Evolutionary conservation across 2,888 invertebrate species (phyloP).

Genomic region (Phyllotreta striolata): DNA sequence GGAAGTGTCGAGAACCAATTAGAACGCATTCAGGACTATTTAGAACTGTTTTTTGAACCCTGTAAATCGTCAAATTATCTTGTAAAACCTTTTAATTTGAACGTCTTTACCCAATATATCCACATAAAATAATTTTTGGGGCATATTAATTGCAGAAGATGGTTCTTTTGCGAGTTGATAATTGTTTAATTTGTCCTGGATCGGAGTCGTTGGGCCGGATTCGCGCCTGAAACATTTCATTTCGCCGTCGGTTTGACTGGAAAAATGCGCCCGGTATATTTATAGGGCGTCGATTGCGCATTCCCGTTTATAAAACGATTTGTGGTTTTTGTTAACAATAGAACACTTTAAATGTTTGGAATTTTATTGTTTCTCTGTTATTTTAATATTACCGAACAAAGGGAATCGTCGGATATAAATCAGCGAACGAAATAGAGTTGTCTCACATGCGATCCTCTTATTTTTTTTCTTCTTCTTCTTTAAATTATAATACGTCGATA

Average conservation of each 20-base stretch:
- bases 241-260: conserved; percentile 36
- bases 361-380: conserved; percentile 57
- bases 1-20: too few species aligned
- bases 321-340: conserved; percentile 59
- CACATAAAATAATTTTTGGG: too few species aligned
- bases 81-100: too few species aligned
- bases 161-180: too few species aligned
- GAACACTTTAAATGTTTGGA: conserved; percentile 60
- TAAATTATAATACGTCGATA: conserved; percentile 19
- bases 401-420: conserved; percentile 46
- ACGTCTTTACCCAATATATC: too few species aligned
- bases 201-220: neutral
- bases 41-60: too few species aligned
- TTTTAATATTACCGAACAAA: conserved; percentile 51
- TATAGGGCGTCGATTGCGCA: conserved; percentile 56
- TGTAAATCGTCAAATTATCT: too few species aligned
- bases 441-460: conserved; percentile 31
- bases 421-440: conserved; percentile 24
- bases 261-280: conserved; percentile 53
- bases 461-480: conserved; percentile 18
- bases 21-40: too few species aligned
- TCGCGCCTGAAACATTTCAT: neutral
- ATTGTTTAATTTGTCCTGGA: neutral
- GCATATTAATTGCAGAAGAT: too few species aligned
- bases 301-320: conserved; percentile 56